phyloP scores from a whole-genome alignment of 1,140 invertebrate species.

The Drosophila seguyi region DNA sequence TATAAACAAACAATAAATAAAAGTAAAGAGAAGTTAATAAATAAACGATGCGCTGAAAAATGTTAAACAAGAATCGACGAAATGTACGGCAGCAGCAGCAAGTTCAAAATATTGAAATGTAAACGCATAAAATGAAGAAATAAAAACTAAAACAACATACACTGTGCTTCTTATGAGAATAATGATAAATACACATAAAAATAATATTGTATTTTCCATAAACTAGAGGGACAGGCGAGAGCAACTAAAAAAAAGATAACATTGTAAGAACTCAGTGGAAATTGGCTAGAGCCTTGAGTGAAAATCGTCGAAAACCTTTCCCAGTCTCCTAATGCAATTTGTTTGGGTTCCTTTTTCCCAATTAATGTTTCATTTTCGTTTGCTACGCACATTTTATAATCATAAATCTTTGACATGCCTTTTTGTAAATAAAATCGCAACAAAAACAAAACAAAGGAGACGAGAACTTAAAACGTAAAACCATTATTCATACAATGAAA shows the following conservation, averaged over 20 bases:
- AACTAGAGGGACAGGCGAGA: constrained; percentile 44
- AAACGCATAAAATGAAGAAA: constrained; percentile 76
- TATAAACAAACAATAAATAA: constrained; percentile 38
- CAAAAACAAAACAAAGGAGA: constrained; percentile 28
- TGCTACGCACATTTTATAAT: constrained; percentile 54
- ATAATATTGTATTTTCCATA: constrained; percentile 69
- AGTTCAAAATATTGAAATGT: constrained; percentile 77
- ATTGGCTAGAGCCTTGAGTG: constrained; percentile 48
- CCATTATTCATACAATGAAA: constrained; percentile 78
- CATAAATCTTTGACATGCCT: constrained; percentile 52
- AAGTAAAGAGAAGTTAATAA: constrained; percentile 19
- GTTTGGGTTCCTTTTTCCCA: constrained; percentile 47
- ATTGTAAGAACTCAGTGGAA: constrained; percentile 26
- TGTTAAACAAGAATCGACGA: constrained; percentile 46
- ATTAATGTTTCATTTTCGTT: constrained; percentile 30
- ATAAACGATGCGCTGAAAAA: constrained; percentile 43
- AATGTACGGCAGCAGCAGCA: constrained; percentile 53
- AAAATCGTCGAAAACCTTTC: constrained; percentile 35
- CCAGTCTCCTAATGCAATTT: constrained; percentile 35
- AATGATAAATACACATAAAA: constrained; percentile 54
- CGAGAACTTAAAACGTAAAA: constrained; percentile 50
- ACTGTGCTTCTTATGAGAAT: constrained; percentile 80
- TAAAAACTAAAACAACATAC: constrained; percentile 54
- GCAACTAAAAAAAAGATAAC: constrained; percentile 44
- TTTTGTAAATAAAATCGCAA: constrained; percentile 79